Conservation (phyloP, 2,797 vertebrate genomes). For the Ctenopoma kingsleyae region DNA sequence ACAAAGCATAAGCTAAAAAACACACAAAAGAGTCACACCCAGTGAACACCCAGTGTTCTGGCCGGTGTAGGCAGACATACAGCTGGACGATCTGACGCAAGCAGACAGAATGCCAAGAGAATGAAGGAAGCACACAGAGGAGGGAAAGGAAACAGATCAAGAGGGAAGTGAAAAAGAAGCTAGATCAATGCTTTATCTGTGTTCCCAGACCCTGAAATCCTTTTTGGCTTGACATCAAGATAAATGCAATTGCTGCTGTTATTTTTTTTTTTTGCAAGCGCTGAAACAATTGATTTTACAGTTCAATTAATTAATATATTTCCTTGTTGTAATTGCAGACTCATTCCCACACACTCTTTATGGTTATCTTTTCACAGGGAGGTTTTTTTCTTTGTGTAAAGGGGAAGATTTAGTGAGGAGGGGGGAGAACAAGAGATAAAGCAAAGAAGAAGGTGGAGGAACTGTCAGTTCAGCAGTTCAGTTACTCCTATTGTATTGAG, state of each 20-base stretch:
- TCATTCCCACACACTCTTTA: slow-evolving; percentile 36
- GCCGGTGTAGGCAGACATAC: slow-evolving; percentile 12
- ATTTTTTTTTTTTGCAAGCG: neutral
- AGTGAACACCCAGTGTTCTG: neutral
- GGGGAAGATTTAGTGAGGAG: neutral
- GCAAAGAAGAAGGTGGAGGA: slow-evolving; percentile 1
- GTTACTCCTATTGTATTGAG: slow-evolving; percentile 1
- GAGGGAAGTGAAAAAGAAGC: slow-evolving; percentile 18
- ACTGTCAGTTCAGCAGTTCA: slow-evolving; percentile 7
- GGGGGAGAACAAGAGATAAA: neutral
- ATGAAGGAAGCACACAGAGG: slow-evolving; percentile 5
- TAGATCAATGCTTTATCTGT: slow-evolving; percentile 59
- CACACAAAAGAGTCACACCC: neutral
- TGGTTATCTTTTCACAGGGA: slow-evolving; percentile 36
- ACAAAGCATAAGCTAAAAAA: slow-evolving; percentile 13
- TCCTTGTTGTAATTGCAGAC: slow-evolving; percentile 48
- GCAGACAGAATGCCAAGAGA: slow-evolving; percentile 21
- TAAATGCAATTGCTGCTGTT: slow-evolving; percentile 38
- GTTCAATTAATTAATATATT: slow-evolving; percentile 57
- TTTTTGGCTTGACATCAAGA: slow-evolving; percentile 55
- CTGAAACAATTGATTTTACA: slow-evolving; percentile 66
- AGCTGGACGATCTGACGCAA: slow-evolving; percentile 9
- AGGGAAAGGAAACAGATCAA: slow-evolving; percentile 37
- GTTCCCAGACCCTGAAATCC: slow-evolving; percentile 60
- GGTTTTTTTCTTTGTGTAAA: slow-evolving; percentile 6